Percentiles rank a stretch among this genome's conserved stretches.
Conservation (phyloP, 92 coral and sea anemone genomes). For the Epizoanthus ramosus region DNA sequence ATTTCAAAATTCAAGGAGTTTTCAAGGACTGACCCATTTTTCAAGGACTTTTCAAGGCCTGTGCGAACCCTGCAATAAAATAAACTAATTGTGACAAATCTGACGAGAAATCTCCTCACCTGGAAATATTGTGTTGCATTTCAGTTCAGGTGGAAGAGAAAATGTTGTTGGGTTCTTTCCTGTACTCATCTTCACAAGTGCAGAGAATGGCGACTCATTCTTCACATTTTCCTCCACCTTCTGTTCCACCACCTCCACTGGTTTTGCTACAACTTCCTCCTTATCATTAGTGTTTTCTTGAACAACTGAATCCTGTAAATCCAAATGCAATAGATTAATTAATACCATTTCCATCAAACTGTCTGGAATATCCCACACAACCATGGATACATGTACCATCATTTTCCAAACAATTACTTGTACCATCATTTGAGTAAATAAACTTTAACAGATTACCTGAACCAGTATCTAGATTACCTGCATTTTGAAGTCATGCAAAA, state of each 20-base stretch:
- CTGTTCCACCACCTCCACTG: slow-evolving; percentile 57
- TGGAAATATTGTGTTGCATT: slow-evolving; percentile 92
- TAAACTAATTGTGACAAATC: too few species aligned
- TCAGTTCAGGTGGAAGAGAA: slow-evolving; percentile 91
- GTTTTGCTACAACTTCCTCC: slow-evolving; percentile 46
- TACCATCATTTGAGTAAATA: too few species aligned
- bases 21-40: too few species aligned
- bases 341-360: not conserved
- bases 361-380: not conserved
- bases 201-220: slow-evolving; percentile 83
- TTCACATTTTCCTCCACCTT: slow-evolving; percentile 66
- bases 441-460: too few species aligned
- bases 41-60: too few species aligned
- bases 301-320: not conserved
- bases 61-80: too few species aligned
- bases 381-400: not conserved
- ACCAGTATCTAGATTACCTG: too few species aligned
- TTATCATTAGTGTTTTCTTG: slow-evolving; percentile 41
- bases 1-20: too few species aligned
- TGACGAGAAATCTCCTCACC: slow-evolving; percentile 43
- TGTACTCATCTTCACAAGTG: slow-evolving; percentile 94
- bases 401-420: too few species aligned
- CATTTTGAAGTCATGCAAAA: too few species aligned
- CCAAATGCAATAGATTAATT: not conserved
- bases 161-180: slow-evolving; percentile 97